Evolutionary conservation across 2,113 vertebrate species (phyloP).

Genomic region (Macroglossus sobrinus): DNA sequence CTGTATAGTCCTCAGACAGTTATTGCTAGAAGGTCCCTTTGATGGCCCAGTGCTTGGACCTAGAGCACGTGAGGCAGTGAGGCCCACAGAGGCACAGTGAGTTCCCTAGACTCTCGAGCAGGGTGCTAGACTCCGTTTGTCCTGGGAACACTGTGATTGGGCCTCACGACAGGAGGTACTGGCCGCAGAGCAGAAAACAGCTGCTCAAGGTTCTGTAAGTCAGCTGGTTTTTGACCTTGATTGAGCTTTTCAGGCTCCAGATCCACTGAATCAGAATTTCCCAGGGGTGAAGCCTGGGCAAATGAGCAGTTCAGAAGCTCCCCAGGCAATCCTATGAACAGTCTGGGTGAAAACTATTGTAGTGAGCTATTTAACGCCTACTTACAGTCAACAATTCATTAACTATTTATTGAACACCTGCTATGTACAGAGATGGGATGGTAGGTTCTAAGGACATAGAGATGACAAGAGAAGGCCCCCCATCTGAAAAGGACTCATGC

Average conservation of each 20-base stretch:
- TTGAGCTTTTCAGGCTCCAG: not conserved
- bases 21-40: not conserved
- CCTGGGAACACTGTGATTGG: not conserved
- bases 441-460: not conserved
- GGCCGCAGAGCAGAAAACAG: not conserved
- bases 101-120: not conserved
- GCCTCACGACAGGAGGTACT: not conserved
- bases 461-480: not conserved
- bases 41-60: not conserved
- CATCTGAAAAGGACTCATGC: not conserved
- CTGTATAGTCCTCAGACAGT: not conserved
- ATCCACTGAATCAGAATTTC: slow-evolving; percentile 19
- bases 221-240: not conserved
- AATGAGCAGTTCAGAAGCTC: not conserved
- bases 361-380: not conserved
- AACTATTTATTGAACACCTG: not conserved
- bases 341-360: not conserved
- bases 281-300: not conserved
- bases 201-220: not conserved
- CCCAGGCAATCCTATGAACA: not conserved
- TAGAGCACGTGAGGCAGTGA: not conserved
- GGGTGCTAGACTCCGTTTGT: not conserved
- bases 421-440: not conserved
- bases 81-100: not conserved
- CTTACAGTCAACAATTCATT: not conserved